Percentiles rank a stretch among this genome's conserved stretches.
Conservation (phyloP, 2,797 vertebrate genomes). For the Trichosurus vulpecula region DNA sequence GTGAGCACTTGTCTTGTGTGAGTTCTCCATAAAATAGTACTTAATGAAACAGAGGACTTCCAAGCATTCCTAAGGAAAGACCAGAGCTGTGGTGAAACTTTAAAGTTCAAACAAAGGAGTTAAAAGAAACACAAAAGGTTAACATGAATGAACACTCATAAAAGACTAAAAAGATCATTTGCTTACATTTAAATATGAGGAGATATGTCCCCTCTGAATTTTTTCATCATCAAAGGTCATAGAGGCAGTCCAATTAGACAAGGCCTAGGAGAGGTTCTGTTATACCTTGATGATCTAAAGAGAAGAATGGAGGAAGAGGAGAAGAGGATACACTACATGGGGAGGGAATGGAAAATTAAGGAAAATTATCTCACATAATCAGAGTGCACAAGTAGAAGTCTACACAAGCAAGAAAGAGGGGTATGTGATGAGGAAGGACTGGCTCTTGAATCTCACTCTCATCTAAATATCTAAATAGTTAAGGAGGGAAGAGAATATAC, state of each 20-base stretch:
- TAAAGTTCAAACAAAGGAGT: not conserved
- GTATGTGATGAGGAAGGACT: not conserved
- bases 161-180: not conserved
- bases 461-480: not conserved
- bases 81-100: not conserved
- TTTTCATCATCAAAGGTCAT: not conserved
- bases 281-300: not conserved
- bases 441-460: not conserved
- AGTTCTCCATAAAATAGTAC: not conserved
- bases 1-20: not conserved
- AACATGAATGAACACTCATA: not conserved
- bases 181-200: not conserved
- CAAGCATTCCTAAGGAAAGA: not conserved
- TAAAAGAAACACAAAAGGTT: not conserved
- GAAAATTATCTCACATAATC: not conserved
- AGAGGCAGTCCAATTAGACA: not conserved
- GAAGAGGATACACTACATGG: not conserved
- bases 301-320: not conserved
- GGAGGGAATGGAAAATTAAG: not conserved
- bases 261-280: not conserved
- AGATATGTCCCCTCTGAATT: not conserved
- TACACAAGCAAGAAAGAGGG: not conserved
- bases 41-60: not conserved
- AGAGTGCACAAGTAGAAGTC: not conserved
- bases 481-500: not conserved